Conservation (phyloP, 1,140 invertebrate genomes). For the Zaprionus kolodkinae region DNA sequence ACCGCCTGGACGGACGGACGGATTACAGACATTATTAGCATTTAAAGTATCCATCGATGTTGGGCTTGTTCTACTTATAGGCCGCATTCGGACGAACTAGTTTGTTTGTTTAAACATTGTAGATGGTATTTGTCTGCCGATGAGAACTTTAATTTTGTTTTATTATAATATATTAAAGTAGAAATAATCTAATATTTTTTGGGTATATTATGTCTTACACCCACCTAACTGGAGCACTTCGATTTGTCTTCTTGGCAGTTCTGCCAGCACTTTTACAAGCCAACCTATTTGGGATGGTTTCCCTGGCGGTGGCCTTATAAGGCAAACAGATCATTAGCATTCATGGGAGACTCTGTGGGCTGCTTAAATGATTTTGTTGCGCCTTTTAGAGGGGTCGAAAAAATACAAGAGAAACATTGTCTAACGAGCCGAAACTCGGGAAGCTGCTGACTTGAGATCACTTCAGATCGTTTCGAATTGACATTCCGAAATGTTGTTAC, state of each 20-base stretch:
- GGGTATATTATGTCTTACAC: neutral
- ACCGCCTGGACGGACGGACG: neutral
- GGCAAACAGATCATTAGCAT: constrained; percentile 39
- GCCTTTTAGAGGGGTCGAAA: constrained; percentile 20
- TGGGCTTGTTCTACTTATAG: constrained; percentile 6
- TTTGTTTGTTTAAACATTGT: neutral
- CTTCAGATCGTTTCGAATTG: neutral
- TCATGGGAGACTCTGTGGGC: constrained; percentile 39
- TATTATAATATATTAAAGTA: too few relatives aligned
- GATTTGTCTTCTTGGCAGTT: constrained; percentile 2
- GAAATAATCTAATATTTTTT: too few relatives aligned
- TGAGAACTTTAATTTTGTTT: too few relatives aligned
- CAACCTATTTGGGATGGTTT: constrained; percentile 2
- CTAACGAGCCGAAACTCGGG: constrained; percentile 16
- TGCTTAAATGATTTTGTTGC: constrained; percentile 36
- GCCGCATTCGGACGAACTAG: neutral
- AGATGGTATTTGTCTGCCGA: neutral
- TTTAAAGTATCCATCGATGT: constrained; percentile 20
- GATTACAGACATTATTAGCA: constrained; percentile 1
- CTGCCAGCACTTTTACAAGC: constrained; percentile 28
- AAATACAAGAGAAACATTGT: constrained; percentile 15
- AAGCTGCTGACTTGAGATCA: constrained; percentile 10
- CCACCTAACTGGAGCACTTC: constrained; percentile 8
- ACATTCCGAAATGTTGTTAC: constrained; percentile 24
- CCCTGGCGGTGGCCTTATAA: constrained; percentile 25